phyloP scores from a whole-genome alignment of 2,888 invertebrate species.

The Odontothrips loti region DNA sequence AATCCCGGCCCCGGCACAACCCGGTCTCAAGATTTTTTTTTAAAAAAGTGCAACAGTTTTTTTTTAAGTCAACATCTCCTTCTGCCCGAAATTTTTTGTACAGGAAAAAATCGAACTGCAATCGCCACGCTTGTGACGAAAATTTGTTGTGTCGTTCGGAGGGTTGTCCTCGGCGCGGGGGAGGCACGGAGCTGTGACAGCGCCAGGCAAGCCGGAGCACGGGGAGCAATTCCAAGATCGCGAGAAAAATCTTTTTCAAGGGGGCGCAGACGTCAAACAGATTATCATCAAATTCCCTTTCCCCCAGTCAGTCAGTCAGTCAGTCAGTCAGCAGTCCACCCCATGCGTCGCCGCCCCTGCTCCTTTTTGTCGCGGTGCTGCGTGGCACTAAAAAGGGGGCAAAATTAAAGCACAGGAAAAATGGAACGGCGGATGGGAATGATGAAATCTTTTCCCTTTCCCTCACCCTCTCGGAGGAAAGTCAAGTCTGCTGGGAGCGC shows the following conservation, averaged over 20 bases:
- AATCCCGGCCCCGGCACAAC: no score
- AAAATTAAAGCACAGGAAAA: constrained; percentile 13
- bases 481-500: no score
- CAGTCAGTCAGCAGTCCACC: not conserved
- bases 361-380: not conserved
- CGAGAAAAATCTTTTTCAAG: not conserved
- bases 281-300: constrained; percentile 2
- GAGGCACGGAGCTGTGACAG: no score
- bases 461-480: no score
- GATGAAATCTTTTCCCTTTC: not conserved
- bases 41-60: no score
- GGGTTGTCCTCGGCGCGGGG: no score
- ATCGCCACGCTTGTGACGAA: no score
- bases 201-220: not conserved
- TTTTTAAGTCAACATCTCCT: no score
- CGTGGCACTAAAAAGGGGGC: not conserved
- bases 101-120: no score
- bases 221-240: not conserved
- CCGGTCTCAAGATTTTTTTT: no score
- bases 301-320: not conserved
- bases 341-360: not conserved
- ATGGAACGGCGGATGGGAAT: constrained; percentile 1
- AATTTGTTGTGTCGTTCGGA: no score
- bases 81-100: no score
- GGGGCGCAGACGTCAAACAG: not conserved